Base-by-base conservation (phyloP, 1,140 invertebrate species). In the Formica exsecta region DNA sequence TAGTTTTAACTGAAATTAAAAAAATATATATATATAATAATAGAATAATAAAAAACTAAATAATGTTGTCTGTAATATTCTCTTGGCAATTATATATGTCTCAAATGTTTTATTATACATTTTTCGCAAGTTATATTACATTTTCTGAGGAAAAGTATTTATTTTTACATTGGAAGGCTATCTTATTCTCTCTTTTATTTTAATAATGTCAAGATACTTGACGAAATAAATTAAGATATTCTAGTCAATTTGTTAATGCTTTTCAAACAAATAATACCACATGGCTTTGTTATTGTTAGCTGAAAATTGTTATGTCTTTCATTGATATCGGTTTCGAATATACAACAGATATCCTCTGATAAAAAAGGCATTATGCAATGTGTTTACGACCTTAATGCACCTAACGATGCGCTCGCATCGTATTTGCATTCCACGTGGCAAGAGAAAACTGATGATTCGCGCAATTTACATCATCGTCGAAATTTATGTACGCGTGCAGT, bases 351-450 rank as follows among this genome's bases (percentile, higher is more conserved):
- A 57, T 36, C 16, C 13, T 11, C 19, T 22, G 65, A 57, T 70
- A 29, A 80, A 80, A 80, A 57, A 70, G 44, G 22, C 6, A 59
- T 83, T 83, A 83, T 83, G 79, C 54, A 83, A 83, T 74, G 44
- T 74, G 68, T 64, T 83, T 73, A 41, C 22, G 54, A 5, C 8
- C 29, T 4, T 83, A 74, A 83, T 70, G 22, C 51, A 29, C 66
- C n/a, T 54, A 36, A 51, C 41, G 29, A 54, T 51, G 19, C 48
- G 7, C 1, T 68, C 44, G 9, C 41, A 13, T 68, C 64, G n/a
- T 16, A 16, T 57, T 80, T 70, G 66, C 66, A 61, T 81, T 81
- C 16, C 38, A 57, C 13, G 51, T 44, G 66, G 54, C 62, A 19
- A 36, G 29, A 59, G 68, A 57, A 71, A 71, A 44, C 25, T 16